These are phyloP conservation scores for Silurus asotus DNA, from an alignment of 2,113 vertebrate genomes.

Conservation along the genomic window DNA sequence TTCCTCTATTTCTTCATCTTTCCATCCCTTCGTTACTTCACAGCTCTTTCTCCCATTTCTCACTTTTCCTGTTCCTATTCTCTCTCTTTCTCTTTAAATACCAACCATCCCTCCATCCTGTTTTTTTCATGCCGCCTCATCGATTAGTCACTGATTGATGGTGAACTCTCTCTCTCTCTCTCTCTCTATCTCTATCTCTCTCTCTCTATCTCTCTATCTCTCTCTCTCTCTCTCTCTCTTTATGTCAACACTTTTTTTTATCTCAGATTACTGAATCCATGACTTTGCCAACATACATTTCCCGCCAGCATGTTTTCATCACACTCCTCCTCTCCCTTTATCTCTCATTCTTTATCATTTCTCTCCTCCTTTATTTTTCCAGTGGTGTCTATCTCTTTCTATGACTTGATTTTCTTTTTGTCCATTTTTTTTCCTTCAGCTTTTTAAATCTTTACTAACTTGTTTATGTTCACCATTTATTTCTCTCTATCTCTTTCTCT, in stretches of 20 bases:
- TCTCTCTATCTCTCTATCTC: neutral
- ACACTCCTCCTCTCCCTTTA: conserved; percentile 17
- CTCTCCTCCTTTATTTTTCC: neutral
- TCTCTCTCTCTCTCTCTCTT: neutral
- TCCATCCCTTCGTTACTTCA: neutral
- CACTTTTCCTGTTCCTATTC: neutral
- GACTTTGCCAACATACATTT: conserved; percentile 24
- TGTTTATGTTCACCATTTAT: neutral
- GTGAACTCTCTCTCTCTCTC: conserved; percentile 11
- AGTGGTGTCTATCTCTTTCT: neutral
- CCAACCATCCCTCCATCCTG: neutral
- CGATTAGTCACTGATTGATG: conserved; percentile 28
- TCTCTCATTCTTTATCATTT: neutral
- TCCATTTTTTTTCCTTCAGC: neutral
- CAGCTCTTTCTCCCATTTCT: neutral
- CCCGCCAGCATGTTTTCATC: conserved; percentile 32
- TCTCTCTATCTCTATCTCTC: neutral
- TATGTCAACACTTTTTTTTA: conserved; percentile 30
- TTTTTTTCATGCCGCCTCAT: neutral
- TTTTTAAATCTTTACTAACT: neutral
- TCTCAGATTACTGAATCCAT: conserved; percentile 41
- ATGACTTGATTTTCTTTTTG: neutral
- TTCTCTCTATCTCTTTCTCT: neutral
- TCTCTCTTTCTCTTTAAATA: neutral
- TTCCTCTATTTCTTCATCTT: neutral